Base-by-base conservation (phyloP, 2,797 vertebrate genomes). In the Darevskia nairensis region DNA sequence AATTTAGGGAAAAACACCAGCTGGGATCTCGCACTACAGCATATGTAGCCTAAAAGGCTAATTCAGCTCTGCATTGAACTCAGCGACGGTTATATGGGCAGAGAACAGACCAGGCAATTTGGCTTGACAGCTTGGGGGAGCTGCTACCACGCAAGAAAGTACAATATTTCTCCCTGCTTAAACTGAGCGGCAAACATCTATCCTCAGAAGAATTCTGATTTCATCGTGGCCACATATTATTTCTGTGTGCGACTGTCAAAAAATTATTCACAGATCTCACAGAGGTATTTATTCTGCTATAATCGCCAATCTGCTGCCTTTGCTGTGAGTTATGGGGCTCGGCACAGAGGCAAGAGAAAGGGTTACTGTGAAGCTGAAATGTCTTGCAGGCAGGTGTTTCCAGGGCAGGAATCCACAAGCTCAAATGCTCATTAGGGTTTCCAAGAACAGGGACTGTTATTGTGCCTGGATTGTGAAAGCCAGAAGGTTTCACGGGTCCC, bases 61-160 rank as follows among this genome's bases (percentile, higher is more conserved):
- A 80, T 81, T 89, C n/a, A 81, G 44, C 9, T 19, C 59, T 39
- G 77, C 19, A 61, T 35, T 75, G 8, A 35, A 64, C 8, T 64
- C 32, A 72, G 19, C 8, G 8, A 69, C 13, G 23, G 27, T 59
- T 41, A 8, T 44, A 4, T 85, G 55, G 41, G 39, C 55, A 61
- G 11, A 76, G 69, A 55, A n/a, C 55, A 61, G 11, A 5, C 41
- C 78, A 80, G 32, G n/a, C 59, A 76, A 68, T 27, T 17, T 27
- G 13, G 46, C 44, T 75, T 82, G 78, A 81, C 88, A 89, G 88
- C 83, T 86, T 85, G 71, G 77, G 84, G 71, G 88, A 77, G 84
- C 84, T 80, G 50, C 84, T 50, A 68, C 25, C 27, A 76, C 71
- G 32, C 69, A 68, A 75, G 66, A 68, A 7, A 89, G 25, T 41